A percentile compares a stretch with the other conserved stretches of the same genome.
phyloP scores from a whole-genome alignment of 2,113 vertebrate genomes.

The Eurypyga helias region DNA sequence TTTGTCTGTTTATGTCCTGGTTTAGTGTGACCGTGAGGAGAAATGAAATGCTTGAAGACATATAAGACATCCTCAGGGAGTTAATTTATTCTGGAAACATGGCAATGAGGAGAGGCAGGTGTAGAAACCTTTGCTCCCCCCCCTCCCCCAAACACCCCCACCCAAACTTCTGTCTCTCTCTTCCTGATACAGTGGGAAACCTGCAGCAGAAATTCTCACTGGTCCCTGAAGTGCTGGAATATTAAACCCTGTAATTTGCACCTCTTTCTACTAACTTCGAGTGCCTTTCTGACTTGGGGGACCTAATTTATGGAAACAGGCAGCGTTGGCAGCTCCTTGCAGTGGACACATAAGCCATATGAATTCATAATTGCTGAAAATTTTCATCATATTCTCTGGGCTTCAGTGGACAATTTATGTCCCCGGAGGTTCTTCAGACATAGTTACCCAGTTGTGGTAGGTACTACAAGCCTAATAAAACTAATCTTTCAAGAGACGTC shows the following conservation, averaged over 20 bases:
- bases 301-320: neutral
- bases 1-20: neutral
- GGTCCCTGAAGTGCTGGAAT: neutral
- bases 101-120: neutral
- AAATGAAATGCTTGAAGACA: neutral
- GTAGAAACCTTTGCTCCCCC: neutral
- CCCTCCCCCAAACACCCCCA: accelerated
- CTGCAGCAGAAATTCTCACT: neutral
- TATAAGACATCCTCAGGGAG: neutral
- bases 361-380: neutral
- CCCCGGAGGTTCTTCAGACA: neutral
- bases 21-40: neutral
- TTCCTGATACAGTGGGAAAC: neutral
- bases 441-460: neutral
- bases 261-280: neutral
- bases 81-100: neutral
- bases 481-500: neutral
- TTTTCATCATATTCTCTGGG: neutral
- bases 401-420: neutral
- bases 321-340: neutral
- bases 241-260: neutral
- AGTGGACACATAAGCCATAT: neutral
- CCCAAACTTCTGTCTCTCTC: neutral
- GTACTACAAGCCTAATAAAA: neutral
- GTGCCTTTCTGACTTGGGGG: neutral